Base-by-base conservation (phyloP, 2,113 vertebrate genomes). In the Hyperopisus bebe region DNA sequence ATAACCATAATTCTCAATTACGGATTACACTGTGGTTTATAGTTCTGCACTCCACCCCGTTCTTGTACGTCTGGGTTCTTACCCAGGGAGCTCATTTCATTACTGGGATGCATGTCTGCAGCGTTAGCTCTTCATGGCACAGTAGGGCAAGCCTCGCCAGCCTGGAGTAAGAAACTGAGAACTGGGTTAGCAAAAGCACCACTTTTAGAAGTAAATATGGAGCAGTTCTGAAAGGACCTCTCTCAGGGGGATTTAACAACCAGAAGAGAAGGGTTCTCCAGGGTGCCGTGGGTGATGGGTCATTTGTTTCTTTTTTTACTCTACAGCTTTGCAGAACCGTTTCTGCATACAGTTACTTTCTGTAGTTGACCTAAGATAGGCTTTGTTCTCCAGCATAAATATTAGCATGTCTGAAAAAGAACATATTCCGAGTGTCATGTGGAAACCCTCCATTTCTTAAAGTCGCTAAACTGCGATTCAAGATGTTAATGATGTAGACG, bases 381-480 rank as follows among this genome's bases (percentile, higher is more conserved):
- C 90, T 93, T 91, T 88, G 82, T 88, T 92, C 86, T 92, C 51
- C 90, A 92, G 91, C 70, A 88, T 91, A 93, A 94, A 94, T 92
- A 93, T 94, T 92, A 94, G 90, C 92, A 58, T 88, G 93, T 93
- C 89, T 86, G 86, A 89, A 87, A 70, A 94, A 88, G 92, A 95
- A 94, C 94, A 92, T 91, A 93, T 94, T 92, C 89, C 90, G 44
- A 62, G 27, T 70, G 80, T 86, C 42, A 5, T 91, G 92, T 95
- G 94, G 93, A 95, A 95, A 95, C 90, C 90, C 87, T 88, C 89
- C 89, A 90, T 93, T 90, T 93, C 91, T 88, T 92, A 89, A 90
- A 89, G 82, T 90, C 91, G 90, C 90, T 91, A 93, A 94, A 94
- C 91, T 88, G 91, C 88, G 90, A 94, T 95, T 94, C 93, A 94